Evolutionary conservation across 2,797 vertebrate species (phyloP), one percentile per base, ranked within the genome.

Genomic region (Pygocentrus nattereri): DNA sequence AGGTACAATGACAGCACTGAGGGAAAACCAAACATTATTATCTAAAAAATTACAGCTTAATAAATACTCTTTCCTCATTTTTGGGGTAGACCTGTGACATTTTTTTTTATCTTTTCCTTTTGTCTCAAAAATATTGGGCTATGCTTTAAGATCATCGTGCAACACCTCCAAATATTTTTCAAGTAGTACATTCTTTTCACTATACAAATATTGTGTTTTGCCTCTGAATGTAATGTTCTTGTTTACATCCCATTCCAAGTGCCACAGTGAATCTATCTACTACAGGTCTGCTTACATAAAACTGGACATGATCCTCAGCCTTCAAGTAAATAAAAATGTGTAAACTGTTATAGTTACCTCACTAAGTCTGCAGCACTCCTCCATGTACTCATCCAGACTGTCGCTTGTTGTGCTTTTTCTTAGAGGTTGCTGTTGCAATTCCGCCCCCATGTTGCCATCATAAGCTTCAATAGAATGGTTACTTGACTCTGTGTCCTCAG

Each of bases 341-440:
- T 80, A 61, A 75, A 82, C 13, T 75, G n/a, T 82, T 74, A 41
- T 38, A 47, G 78, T 93, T 92, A 97, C 96, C 96, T 97, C 91
- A 81, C 96, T 97, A 30, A 97, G 87, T 73, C 93, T 92, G 91
- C 96, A 97, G 90, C 96, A 97, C 80, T 96, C 89, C 8, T 97
- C 95, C 96, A 97, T 97, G 88, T 97, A 97, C 79, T 97, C 93
- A 80, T 96, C 93, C 82, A 97, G 90, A 78, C 95, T 96, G 88
- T 96, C 92, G 0, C 90, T 95, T 16, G 94, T 95, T 54, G 86
- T 85, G n/a, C 91, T 94, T 74, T 92, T 94, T 83, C 93, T 93
- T 49, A 95, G 82, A 31, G 91, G 82, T 31, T 89, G 88, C 7
- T 83, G 87, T 5, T 91, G 86, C 67, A 86, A 70, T 31, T 91